Evolutionary conservation across 2,888 invertebrate genomes (phyloP).

Genomic region (Neuroscelio doddi): DNA sequence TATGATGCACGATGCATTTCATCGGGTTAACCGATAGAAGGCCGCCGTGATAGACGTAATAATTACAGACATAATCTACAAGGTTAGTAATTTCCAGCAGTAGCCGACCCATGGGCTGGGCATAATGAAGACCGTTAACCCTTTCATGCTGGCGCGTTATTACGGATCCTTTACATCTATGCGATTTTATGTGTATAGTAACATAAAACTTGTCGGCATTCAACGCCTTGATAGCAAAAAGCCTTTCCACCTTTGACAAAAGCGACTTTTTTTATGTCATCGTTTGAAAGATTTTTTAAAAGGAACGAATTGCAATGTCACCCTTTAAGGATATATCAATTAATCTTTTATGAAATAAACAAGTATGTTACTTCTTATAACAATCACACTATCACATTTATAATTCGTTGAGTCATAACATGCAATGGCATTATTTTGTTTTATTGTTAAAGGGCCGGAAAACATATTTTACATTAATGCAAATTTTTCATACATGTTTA

Average conservation of each 20-base stretch:
- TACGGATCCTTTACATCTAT: conserved; percentile 39
- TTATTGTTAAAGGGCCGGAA: no score
- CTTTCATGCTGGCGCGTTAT: conserved; percentile 52
- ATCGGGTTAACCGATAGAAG: conserved; percentile 16
- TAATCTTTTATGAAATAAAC: not conserved
- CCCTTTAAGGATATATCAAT: conserved; percentile 3
- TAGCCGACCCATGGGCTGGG: conserved; percentile 38
- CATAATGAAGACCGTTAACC: conserved; percentile 61
- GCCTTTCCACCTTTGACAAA: conserved; percentile 5
- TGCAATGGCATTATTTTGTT: no score
- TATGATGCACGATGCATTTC: conserved; percentile 4
- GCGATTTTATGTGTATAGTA: conserved; percentile 16
- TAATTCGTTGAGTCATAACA: no score
- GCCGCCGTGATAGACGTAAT: conserved; percentile 45
- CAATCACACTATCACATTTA: no score
- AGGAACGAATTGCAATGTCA: conserved; percentile 4
- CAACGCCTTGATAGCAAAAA: conserved; percentile 18
- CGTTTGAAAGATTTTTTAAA: not conserved
- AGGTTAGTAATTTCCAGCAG: conserved; percentile 52
- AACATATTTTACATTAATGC: no score
- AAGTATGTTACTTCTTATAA: not conserved
- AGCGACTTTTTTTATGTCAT: conserved; percentile 6
- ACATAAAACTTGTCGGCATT: conserved; percentile 10
- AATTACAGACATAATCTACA: conserved; percentile 52
- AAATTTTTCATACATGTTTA: no score